Percentiles rank a stretch among this genome's conserved stretches.
Conservation (phyloP, 2,888 invertebrate species). For the Lithophane leautieri region DNA sequence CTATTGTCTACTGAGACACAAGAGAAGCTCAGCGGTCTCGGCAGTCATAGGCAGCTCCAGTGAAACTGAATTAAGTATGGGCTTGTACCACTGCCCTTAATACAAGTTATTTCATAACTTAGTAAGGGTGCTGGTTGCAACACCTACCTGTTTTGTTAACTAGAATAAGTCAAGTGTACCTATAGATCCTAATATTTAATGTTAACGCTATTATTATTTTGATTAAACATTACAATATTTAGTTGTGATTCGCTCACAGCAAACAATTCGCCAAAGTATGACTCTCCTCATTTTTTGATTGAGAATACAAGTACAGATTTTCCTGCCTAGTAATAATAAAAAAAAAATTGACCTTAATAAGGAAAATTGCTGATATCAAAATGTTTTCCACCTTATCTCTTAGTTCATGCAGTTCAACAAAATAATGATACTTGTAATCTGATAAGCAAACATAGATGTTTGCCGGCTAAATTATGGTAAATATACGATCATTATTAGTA, state of each 20-base stretch:
- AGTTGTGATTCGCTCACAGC: background rate
- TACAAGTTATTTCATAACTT: too few species aligned
- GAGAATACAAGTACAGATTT: background rate
- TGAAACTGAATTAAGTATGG: too few species aligned
- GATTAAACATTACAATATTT: too few species aligned
- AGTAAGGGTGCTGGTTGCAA: too few species aligned
- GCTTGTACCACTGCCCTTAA: too few species aligned
- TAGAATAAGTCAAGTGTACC: too few species aligned
- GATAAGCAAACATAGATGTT: conserved; percentile 48
- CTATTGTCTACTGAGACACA: background rate
- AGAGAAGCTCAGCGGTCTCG: background rate
- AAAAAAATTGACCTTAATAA: conserved; percentile 54
- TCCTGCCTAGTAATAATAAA: conserved; percentile 23
- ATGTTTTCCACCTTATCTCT: conserved; percentile 48
- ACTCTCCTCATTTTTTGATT: background rate
- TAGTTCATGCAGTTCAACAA: conserved; percentile 52
- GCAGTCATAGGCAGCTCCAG: background rate
- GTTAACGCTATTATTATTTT: too few species aligned
- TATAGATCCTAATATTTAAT: too few species aligned
- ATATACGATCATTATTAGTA: conserved; percentile 3
- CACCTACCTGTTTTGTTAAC: too few species aligned
- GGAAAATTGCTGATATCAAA: conserved; percentile 21
- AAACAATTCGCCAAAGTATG: background rate
- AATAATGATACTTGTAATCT: conserved; percentile 56
- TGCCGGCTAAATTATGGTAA: conserved; percentile 16